Evolutionary conservation across 2,113 vertebrate species (phyloP), one percentile per base, ranked within the genome.

Genomic region (Galbula dea): DNA sequence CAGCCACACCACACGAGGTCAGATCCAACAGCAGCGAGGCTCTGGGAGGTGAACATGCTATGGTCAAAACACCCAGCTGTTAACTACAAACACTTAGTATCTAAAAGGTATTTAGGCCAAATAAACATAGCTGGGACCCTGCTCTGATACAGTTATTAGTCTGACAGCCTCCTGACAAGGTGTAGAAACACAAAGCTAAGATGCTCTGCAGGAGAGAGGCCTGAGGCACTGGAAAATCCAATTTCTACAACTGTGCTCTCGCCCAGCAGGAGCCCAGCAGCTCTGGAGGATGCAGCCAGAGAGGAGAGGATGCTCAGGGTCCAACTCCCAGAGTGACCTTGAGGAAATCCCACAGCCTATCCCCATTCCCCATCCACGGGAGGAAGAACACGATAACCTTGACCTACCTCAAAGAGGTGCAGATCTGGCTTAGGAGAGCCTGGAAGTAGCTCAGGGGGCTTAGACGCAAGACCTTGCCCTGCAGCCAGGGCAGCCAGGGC

Each of bases 281-380:
- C 83, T 67, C 65, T 3, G 2, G 16, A 61, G 30, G 10, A 41
- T 13, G 19, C 58, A 61, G 66, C 3, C 4, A 43, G 30, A 69
- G 27, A 48, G 10, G 32, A 62, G 29, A 77, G 32, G 63, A 77
- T 65, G 63, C 80, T 41, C 15, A 24, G 83, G 86, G 93, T 95
- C 77, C 83, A 41, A 2, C 37, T 59, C 41, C 55, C 76, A 83
- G 77, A 43, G 83, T 94, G 86, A 94, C 86, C 91, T 86, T 92
- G 83, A 86, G 73, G 61, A 88, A 86, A 92, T 51, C 61, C 79
- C 72, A 41, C 8, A 41, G 54, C 34, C 48, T 13, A n/a, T 36
- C 32, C 66, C 72, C 3, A 1, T n/a, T 66, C 32, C 52, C 34
- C 43, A 49, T 43, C 41, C 59, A 46, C 1, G 2, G 34, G 19